Evolutionary conservation across 64 coral and sea anemone genomes (phyloP).

Genomic region (Astreopora myriophthalma): DNA sequence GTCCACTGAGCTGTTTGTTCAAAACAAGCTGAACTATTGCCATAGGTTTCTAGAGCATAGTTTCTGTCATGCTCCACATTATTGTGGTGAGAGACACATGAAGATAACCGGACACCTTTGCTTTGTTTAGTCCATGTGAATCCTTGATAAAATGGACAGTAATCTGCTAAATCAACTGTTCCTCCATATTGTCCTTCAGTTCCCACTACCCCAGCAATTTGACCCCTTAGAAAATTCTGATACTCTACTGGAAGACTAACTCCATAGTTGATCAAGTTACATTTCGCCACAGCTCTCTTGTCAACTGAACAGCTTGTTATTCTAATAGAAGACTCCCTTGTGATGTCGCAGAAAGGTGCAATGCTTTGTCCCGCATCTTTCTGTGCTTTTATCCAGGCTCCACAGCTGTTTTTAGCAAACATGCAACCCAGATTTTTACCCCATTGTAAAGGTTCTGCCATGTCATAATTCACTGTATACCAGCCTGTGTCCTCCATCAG

Average conservation of each 20-base stretch:
- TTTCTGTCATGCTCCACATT: slow-evolving; percentile 51
- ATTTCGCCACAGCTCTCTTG: slow-evolving; percentile 74
- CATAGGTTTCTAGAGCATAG: slow-evolving; percentile 88
- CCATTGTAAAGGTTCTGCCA: slow-evolving; percentile 90
- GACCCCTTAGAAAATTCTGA: slow-evolving; percentile 83
- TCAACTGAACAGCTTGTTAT: slow-evolving; percentile 77
- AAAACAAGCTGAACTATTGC: slow-evolving; percentile 68
- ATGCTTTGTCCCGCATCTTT: slow-evolving; percentile 41
- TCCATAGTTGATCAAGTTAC: slow-evolving; percentile 82
- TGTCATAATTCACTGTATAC: slow-evolving; percentile 85
- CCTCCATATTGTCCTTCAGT: slow-evolving; percentile 79
- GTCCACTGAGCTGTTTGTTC: slow-evolving; percentile 74
- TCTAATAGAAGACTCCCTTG: slow-evolving; percentile 5
- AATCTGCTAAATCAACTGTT: slow-evolving; percentile 78
- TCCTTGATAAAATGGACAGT: slow-evolving; percentile 88
- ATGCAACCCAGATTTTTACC: slow-evolving; percentile 89
- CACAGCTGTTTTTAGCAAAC: slow-evolving; percentile 95
- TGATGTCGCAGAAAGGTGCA: slow-evolving; percentile 74
- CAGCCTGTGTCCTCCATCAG: slow-evolving; percentile 99
- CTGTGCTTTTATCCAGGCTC: slow-evolving; percentile 87
- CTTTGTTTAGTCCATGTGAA: slow-evolving; percentile 81
- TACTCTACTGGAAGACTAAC: slow-evolving; percentile 65
- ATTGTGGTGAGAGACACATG: slow-evolving; percentile 65
- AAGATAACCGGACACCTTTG: slow-evolving; percentile 66
- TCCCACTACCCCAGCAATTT: slow-evolving; percentile 29